Percentiles rank a stretch among this genome's conserved stretches.
phyloP scores from a whole-genome alignment of 1,140 invertebrate genomes.

The Caenorhabditis latens region DNA sequence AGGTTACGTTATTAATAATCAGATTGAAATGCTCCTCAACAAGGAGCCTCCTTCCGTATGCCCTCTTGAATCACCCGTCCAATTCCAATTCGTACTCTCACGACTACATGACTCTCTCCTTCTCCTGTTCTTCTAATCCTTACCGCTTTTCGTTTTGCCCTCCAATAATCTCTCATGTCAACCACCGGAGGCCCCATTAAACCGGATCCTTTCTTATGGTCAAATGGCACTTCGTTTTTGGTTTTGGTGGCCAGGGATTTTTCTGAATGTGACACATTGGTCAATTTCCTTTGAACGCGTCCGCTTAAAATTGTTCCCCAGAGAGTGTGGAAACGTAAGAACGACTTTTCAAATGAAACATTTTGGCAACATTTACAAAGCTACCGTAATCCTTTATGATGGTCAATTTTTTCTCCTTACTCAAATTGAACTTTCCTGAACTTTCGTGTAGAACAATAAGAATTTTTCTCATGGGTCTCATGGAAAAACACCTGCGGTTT shows the following conservation, averaged over 20 bases:
- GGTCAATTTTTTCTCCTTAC: too few relatives aligned
- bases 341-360: not conserved
- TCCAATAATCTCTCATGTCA: constrained; percentile 53
- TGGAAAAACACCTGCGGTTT: too few relatives aligned
- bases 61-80: constrained; percentile 49
- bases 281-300: constrained; percentile 19
- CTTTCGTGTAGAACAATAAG: not conserved
- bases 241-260: not conserved
- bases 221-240: constrained; percentile 28
- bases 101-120: constrained; percentile 36
- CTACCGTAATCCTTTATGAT: too few relatives aligned
- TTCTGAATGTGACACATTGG: constrained; percentile 1
- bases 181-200: constrained; percentile 20
- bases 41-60: constrained; percentile 9
- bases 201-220: not conserved
- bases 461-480: not conserved
- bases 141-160: constrained; percentile 36
- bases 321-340: not conserved
- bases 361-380: not conserved
- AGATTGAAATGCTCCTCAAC: constrained; percentile 12
- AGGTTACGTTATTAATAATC: constrained; percentile 49
- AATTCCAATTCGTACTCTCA: constrained; percentile 40
- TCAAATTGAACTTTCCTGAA: too few relatives aligned
- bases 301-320: not conserved
- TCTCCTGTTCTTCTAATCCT: constrained; percentile 28